Conservation (phyloP, 2,797 vertebrate genomes). For the Scomberomorus guttatus region DNA sequence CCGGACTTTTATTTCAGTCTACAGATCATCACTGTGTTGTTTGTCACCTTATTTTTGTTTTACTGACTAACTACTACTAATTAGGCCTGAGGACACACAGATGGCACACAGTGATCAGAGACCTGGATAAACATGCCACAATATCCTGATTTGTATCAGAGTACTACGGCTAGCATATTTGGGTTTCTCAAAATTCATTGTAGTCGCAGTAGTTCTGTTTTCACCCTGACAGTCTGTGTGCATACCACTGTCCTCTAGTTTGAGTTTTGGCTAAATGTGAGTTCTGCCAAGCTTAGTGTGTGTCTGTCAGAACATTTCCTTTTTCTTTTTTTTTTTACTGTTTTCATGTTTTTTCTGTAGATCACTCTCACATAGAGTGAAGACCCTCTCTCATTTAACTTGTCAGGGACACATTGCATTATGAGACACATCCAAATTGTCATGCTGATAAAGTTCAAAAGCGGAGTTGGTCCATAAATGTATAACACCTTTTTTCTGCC, state of each 20-base stretch:
- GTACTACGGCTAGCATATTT: too few species aligned
- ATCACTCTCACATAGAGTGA: neutral
- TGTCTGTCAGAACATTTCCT: neutral
- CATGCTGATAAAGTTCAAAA: neutral
- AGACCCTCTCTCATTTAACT: neutral
- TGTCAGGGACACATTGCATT: neutral
- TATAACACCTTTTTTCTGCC: constrained; percentile 11
- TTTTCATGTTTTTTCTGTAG: constrained; percentile 3
- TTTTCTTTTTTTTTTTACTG: neutral
- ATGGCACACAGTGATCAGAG: constrained; percentile 6
- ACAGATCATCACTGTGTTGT: neutral
- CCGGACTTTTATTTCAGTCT: neutral
- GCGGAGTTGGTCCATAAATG: constrained; percentile 1
- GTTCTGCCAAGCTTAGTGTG: neutral
- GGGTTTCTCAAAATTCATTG: neutral
- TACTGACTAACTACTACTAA: neutral
- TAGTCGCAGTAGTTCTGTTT: neutral
- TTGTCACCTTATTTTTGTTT: neutral
- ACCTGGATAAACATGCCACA: neutral
- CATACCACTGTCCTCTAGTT: neutral
- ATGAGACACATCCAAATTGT: neutral
- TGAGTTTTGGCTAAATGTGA: constrained; percentile 2
- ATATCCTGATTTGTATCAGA: neutral
- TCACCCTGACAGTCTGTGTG: neutral
- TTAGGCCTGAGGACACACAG: neutral